These are phyloP conservation scores for Rhagium mordax DNA, from an alignment of 2,888 invertebrate species.

Conservation along the genomic window DNA sequence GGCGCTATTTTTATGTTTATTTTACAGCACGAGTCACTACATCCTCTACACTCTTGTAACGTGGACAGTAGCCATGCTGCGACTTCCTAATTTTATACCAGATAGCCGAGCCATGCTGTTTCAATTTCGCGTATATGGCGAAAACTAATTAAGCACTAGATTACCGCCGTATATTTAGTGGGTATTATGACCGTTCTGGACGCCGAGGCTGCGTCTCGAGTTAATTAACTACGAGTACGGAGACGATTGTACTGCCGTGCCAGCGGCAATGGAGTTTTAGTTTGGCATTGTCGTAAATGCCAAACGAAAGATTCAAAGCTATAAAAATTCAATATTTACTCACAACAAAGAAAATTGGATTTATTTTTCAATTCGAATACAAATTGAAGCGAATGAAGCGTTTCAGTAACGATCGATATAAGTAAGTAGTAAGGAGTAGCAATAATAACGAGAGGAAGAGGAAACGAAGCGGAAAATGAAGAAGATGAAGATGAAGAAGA, in stretches of 20 bases:
- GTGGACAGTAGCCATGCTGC: conserved; percentile 21
- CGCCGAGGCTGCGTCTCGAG: background rate
- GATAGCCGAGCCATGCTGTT: background rate
- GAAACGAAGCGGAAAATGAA: too few relatives aligned
- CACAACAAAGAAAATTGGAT: too few relatives aligned
- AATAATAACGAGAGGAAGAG: too few relatives aligned
- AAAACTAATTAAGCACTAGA: background rate
- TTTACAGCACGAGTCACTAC: conserved; percentile 11
- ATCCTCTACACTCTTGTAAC: background rate
- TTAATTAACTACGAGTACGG: background rate
- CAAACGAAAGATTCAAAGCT: background rate
- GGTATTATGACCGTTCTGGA: background rate
- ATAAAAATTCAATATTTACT: background rate
- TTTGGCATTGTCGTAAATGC: background rate
- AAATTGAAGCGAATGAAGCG: too few relatives aligned
- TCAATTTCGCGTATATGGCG: background rate
- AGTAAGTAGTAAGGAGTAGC: too few relatives aligned
- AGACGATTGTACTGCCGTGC: background rate
- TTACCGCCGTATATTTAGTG: background rate
- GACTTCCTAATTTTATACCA: conserved; percentile 22
- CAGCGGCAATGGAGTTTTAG: background rate
- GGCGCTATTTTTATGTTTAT: conserved; percentile 33
- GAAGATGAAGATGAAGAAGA: too few relatives aligned
- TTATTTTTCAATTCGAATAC: too few relatives aligned
- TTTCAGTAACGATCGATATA: too few relatives aligned